Evolutionary conservation across 2,113 vertebrate genomes (phyloP).

Genomic region (Xiphorhynchus elegans): DNA sequence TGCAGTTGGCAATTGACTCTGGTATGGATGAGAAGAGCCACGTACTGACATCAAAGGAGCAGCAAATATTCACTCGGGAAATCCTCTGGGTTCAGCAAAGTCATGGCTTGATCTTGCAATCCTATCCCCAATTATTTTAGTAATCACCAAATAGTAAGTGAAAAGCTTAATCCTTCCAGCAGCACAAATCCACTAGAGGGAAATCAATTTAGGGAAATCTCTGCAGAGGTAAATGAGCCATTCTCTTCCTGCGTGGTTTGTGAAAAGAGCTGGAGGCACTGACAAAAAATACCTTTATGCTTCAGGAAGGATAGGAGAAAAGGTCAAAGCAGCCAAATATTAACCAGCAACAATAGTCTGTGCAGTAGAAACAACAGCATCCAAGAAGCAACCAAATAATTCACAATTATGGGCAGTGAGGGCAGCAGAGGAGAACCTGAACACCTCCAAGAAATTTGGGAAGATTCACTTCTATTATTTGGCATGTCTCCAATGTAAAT

Average conservation of each 20-base stretch:
- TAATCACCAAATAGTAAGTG: background rate
- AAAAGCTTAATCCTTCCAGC: slow-evolving; percentile 27
- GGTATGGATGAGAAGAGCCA: background rate
- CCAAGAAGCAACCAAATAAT: background rate
- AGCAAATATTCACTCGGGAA: slow-evolving; percentile 2
- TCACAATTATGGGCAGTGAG: background rate
- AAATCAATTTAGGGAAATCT: slow-evolving; percentile 12
- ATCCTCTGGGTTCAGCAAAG: background rate
- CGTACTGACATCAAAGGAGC: background rate
- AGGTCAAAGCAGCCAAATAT: background rate
- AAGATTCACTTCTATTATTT: background rate
- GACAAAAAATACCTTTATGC: background rate
- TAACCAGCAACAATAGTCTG: background rate
- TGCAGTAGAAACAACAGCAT: background rate
- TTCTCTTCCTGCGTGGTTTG: background rate
- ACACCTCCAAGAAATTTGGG: background rate
- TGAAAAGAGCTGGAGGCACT: background rate
- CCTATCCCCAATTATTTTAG: background rate
- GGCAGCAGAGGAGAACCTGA: background rate
- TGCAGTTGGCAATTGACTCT: background rate
- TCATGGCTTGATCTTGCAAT: background rate
- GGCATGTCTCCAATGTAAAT: background rate
- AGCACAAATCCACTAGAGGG: background rate
- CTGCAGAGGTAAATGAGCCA: background rate
- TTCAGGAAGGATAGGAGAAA: background rate